Evolutionary conservation across 2,797 vertebrate genomes (phyloP).

Genomic region (Acipenser oxyrinchus): DNA sequence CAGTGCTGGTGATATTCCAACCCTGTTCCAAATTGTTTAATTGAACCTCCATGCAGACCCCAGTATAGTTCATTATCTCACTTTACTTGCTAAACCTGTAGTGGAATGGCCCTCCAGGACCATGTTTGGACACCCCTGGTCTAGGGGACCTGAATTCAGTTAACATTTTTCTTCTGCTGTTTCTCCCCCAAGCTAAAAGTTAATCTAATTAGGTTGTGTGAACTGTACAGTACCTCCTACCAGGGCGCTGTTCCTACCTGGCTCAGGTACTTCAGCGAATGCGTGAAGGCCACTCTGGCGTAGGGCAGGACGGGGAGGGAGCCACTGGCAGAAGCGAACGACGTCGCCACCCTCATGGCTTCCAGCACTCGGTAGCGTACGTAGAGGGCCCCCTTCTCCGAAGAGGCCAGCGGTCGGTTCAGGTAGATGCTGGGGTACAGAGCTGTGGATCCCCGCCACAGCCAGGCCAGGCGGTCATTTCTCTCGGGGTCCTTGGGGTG

Average conservation of each 20-base stretch:
- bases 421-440: conserved; percentile 85
- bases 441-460: conserved; percentile 68
- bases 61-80: no score
- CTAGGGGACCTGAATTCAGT: no score
- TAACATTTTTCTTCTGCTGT: no score
- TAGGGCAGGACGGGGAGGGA: conserved; percentile 70
- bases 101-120: no score
- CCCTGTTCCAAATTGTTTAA: no score
- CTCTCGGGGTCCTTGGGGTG: conserved; percentile 30
- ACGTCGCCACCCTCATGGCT: conserved; percentile 68
- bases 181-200: no score
- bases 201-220: no score
- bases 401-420: conserved; percentile 30
- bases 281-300: conserved; percentile 59
- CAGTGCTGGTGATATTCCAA: no score
- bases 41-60: no score
- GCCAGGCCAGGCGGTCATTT: conserved; percentile 67
- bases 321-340: conserved; percentile 17
- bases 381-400: conserved; percentile 43
- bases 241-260: conserved; percentile 43
- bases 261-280: conserved; percentile 56
- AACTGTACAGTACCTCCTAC: no score
- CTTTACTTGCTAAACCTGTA: no score
- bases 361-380: conserved; percentile 67
- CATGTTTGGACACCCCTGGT: no score